A percentile compares a stretch with the other conserved stretches of the same genome.
Conservation (phyloP, 2,113 vertebrate genomes). For the Rhineura floridana region DNA sequence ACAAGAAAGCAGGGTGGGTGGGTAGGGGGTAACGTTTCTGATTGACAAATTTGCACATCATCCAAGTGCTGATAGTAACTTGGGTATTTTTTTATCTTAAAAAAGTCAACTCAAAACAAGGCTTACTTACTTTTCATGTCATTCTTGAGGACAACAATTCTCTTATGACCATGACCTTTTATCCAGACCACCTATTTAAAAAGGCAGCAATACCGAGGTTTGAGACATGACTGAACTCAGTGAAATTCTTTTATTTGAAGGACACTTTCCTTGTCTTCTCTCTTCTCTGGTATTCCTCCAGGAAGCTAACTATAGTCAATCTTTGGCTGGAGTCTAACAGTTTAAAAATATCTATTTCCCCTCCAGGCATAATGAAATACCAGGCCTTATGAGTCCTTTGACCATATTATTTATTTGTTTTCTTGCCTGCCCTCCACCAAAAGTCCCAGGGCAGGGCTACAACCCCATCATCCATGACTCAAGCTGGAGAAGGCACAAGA, state of each 20-base stretch:
- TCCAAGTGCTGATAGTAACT: neutral
- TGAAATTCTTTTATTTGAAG: neutral
- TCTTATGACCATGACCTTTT: constrained; percentile 97
- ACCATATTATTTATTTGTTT: neutral
- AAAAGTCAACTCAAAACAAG: neutral
- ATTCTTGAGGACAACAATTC: constrained; percentile 97
- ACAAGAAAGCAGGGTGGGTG: constrained; percentile 34
- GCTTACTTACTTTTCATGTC: constrained; percentile 93
- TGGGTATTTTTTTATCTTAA: neutral
- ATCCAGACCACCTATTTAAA: constrained; percentile 94
- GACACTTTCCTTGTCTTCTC: neutral
- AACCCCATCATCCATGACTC: too few relatives aligned
- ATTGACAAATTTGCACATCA: neutral
- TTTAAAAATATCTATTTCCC: neutral
- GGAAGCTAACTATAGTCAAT: neutral
- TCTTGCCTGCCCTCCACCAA: neutral
- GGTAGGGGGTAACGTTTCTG: neutral
- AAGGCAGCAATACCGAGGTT: constrained; percentile 33
- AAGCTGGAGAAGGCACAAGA: too few relatives aligned
- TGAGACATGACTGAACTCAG: neutral
- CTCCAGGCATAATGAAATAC: neutral
- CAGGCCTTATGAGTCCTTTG: neutral
- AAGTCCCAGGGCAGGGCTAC: too few relatives aligned
- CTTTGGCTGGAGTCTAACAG: neutral
- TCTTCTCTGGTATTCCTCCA: neutral